Percentiles rank a stretch among this genome's conserved stretches.
Evolutionary conservation across 1,140 invertebrate genomes (phyloP).

Genomic region (Belonocnema kinseyi): DNA sequence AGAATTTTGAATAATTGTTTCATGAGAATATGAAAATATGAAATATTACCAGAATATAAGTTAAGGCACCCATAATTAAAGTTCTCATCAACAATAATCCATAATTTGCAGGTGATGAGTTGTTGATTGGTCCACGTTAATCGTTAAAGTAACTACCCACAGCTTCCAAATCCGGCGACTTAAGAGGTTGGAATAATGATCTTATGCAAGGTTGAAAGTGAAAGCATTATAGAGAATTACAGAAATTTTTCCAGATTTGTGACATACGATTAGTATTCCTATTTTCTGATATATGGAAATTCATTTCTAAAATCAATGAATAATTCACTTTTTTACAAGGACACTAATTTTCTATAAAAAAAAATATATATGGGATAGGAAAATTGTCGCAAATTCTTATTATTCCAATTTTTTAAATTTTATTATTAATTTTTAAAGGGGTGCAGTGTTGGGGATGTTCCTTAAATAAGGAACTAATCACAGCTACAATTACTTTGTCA

Average conservation of each 20-base stretch:
- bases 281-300: neutral
- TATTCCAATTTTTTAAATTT: too few species aligned
- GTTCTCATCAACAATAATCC: neutral
- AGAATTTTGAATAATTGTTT: neutral
- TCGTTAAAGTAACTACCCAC: neutral
- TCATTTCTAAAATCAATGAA: too few species aligned
- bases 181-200: conserved; percentile 14
- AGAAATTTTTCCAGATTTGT: conserved; percentile 1
- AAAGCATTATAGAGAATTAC: conserved; percentile 26
- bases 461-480: too few species aligned
- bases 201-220: conserved; percentile 30
- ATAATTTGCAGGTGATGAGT: neutral
- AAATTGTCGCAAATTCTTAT: too few species aligned
- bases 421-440: too few species aligned
- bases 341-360: too few species aligned
- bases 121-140: neutral
- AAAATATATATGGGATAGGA: too few species aligned
- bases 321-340: too few species aligned
- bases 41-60: neutral
- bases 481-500: too few species aligned
- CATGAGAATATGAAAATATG: neutral
- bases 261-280: neutral
- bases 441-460: too few species aligned
- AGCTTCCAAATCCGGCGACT: neutral
- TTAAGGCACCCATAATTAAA: neutral